phyloP scores from a whole-genome alignment of 2,113 vertebrate species.

The Poecilia latipinna region DNA sequence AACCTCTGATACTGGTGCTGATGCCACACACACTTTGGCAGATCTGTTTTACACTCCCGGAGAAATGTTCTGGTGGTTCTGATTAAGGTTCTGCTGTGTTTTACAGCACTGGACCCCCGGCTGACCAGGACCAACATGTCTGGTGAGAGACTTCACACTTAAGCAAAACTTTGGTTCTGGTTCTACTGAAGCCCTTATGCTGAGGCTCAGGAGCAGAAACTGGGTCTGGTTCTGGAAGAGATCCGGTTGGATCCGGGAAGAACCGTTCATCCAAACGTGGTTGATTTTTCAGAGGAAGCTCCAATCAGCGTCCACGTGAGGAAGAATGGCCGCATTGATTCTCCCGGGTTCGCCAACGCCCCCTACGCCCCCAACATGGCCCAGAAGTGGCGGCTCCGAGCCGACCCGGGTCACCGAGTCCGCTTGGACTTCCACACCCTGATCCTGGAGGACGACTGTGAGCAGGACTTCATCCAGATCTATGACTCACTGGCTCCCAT shows the following conservation, averaged over 20 bases:
- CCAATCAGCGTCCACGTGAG: constrained; percentile 75
- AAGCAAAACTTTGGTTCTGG: background rate
- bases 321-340: constrained; percentile 73
- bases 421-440: constrained; percentile 88
- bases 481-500: constrained; percentile 88
- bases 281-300: constrained; percentile 72
- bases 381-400: constrained; percentile 87
- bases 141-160: constrained; percentile 43
- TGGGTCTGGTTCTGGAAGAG: background rate
- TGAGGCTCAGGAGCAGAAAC: background rate
- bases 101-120: constrained; percentile 72
- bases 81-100: background rate
- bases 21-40: too few relatives aligned
- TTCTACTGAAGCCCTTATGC: background rate
- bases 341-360: constrained; percentile 87
- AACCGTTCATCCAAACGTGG: background rate
- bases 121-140: constrained; percentile 28
- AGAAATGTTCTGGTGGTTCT: background rate
- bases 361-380: constrained; percentile 80
- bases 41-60: too few relatives aligned
- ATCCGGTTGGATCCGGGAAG: background rate
- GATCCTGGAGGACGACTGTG: constrained; percentile 78
- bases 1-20: too few relatives aligned
- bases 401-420: constrained; percentile 80
- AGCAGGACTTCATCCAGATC: constrained; percentile 84